Conservation (phyloP, 2,797 vertebrate species). For the Poecilia gillii region DNA sequence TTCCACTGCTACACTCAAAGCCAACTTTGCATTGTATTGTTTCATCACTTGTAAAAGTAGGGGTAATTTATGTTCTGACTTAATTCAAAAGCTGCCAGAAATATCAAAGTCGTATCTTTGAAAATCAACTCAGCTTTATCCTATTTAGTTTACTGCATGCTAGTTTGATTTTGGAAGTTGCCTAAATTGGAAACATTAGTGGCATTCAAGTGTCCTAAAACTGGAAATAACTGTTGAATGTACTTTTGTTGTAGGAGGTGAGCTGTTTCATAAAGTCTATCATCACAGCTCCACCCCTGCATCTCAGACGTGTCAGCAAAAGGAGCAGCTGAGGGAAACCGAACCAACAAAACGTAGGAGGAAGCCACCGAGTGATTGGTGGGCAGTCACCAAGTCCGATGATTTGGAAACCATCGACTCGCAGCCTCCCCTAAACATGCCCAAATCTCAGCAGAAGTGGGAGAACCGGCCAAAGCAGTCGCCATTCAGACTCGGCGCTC, state of each 20-base stretch:
- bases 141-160: neutral
- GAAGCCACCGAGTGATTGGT: constrained; percentile 55
- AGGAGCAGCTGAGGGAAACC: neutral
- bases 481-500: constrained; percentile 6
- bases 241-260: constrained; percentile 54
- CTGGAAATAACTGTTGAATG: neutral
- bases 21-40: neutral
- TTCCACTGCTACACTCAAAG: neutral
- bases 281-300: neutral
- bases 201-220: neutral
- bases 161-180: neutral
- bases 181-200: neutral
- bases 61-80: neutral
- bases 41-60: neutral
- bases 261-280: constrained; percentile 59
- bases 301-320: neutral
- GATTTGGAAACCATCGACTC: constrained; percentile 1
- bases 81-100: neutral
- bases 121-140: neutral
- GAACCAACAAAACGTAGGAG: constrained; percentile 43
- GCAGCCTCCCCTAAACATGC: constrained; percentile 1
- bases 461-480: constrained; percentile 22
- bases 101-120: neutral
- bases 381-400: constrained; percentile 31
- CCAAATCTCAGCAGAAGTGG: constrained; percentile 4